Evolutionary conservation across 2,888 invertebrate species (phyloP).

Genomic region (Pyrocoelia pectoralis): DNA sequence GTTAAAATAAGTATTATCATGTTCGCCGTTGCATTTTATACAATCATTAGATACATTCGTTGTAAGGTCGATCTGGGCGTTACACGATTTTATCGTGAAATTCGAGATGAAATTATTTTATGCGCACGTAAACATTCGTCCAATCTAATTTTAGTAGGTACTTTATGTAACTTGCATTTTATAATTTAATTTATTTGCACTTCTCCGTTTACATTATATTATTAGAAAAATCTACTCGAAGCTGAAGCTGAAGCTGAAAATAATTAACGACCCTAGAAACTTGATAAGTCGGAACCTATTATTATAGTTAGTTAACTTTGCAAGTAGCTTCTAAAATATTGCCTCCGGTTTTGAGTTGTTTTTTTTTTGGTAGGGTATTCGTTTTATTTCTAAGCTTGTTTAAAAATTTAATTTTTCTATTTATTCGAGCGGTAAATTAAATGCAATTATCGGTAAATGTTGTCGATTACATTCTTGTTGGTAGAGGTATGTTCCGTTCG

Average conservation of each 20-base stretch:
- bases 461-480: constrained; percentile 2
- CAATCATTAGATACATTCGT: background rate
- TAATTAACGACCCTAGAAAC: constrained; percentile 9
- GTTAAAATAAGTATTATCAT: background rate
- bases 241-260: constrained; percentile 8
- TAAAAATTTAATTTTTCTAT: background rate
- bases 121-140: constrained; percentile 22
- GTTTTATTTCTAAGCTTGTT: background rate
- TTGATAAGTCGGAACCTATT: constrained; percentile 12
- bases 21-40: background rate
- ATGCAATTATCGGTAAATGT: background rate
- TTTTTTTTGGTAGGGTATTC: background rate
- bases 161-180: constrained; percentile 15
- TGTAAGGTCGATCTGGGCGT: too few species aligned
- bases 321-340: constrained; percentile 8
- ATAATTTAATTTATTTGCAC: constrained; percentile 21
- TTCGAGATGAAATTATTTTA: constrained; percentile 21
- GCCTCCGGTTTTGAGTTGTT: background rate
- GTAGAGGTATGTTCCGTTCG: background rate
- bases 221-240: constrained; percentile 9
- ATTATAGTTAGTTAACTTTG: constrained; percentile 13
- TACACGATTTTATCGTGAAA: too few species aligned
- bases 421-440: background rate
- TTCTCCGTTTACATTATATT: constrained; percentile 5
- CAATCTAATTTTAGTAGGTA: constrained; percentile 17